Percentiles rank a stretch among this genome's conserved stretches.
Conservation (phyloP, 2,888 invertebrate genomes). For the Phrixothrix hirtus region DNA sequence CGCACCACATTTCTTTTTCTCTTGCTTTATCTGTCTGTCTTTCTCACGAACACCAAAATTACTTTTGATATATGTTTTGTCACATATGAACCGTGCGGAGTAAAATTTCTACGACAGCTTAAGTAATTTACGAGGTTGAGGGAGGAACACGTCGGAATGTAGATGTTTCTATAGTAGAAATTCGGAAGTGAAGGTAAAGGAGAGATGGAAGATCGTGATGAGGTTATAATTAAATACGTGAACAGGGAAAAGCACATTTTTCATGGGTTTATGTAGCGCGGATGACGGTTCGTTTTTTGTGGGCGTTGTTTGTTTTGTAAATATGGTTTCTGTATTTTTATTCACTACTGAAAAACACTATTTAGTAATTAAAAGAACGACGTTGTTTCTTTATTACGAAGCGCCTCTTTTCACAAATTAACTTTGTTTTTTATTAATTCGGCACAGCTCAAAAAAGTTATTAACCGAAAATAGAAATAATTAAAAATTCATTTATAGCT, state of each 20-base stretch:
- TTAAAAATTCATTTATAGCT: too few relatives aligned
- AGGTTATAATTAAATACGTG: constrained; percentile 17
- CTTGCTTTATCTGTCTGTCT: neutral
- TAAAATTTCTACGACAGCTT: constrained; percentile 28
- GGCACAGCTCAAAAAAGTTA: too few relatives aligned
- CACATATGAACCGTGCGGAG: constrained; percentile 25
- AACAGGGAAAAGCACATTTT: constrained; percentile 14
- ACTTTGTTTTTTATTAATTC: too few relatives aligned
- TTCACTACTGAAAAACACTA: constrained; percentile 3
- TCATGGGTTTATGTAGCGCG: constrained; percentile 18
- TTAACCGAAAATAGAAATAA: too few relatives aligned
- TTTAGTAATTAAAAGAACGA: neutral
- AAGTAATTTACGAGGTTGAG: constrained; percentile 24
- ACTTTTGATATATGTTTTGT: constrained; percentile 30
- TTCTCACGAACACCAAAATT: constrained; percentile 20
- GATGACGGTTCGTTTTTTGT: constrained; percentile 18
- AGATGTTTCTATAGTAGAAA: constrained; percentile 8
- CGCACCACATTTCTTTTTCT: neutral
- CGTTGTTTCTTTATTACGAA: too few relatives aligned
- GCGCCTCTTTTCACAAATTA: too few relatives aligned
- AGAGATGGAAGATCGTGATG: constrained; percentile 10
- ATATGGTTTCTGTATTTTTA: constrained; percentile 17
- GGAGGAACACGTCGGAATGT: constrained; percentile 13
- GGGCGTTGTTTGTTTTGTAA: constrained; percentile 21
- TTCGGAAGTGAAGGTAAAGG: constrained; percentile 3